phyloP scores from a whole-genome alignment of 35 echinoderm and acorn worm species.

The Heliocidaris erythrogramma region DNA sequence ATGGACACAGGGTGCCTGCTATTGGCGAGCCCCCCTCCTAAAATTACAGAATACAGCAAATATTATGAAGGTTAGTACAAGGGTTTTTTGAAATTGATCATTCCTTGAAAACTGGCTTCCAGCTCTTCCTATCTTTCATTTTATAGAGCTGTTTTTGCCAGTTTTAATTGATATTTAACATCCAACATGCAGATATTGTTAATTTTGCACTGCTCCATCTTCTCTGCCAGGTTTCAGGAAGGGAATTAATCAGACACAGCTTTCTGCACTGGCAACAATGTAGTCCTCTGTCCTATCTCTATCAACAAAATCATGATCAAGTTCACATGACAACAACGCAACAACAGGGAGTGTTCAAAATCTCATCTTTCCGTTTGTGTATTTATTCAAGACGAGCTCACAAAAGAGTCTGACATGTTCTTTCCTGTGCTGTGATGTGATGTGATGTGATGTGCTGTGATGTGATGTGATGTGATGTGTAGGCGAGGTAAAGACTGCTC shows the following conservation, averaged over 20 bases:
- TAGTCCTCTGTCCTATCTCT: not conserved
- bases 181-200: not conserved
- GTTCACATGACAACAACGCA: slow-evolving; percentile 1
- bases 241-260: not conserved
- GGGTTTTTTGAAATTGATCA: not conserved
- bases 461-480: not conserved
- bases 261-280: not conserved
- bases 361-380: slow-evolving; percentile 6
- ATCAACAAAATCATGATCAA: slow-evolving; percentile 18
- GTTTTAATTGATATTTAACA: not conserved
- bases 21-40: too few relatives aligned
- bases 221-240: not conserved
- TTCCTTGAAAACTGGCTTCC: not conserved
- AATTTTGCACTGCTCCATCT: not conserved
- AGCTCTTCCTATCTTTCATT: not conserved
- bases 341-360: not conserved
- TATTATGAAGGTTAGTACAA: too few relatives aligned
- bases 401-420: slow-evolving; percentile 1
- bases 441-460: not conserved
- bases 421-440: not conserved
- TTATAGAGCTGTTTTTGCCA: not conserved
- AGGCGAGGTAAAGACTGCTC: not conserved
- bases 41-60: too few relatives aligned
- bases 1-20: too few relatives aligned
- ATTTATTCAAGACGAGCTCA: not conserved